These are phyloP conservation scores for Chelonia mydas DNA, from an alignment of 2,797 vertebrate genomes.

Conservation along the genomic window DNA sequence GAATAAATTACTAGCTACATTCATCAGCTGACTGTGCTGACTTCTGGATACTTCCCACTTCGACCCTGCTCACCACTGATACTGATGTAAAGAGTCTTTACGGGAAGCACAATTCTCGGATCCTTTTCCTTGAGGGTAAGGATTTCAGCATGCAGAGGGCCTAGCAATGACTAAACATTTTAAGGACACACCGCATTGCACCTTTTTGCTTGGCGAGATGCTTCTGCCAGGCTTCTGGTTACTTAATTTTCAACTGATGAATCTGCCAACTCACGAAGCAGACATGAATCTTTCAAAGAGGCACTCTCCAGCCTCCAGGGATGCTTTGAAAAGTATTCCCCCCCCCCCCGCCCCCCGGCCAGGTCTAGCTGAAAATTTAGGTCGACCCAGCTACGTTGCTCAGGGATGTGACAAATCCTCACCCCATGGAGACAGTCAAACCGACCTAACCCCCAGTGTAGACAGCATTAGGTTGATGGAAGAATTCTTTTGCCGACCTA, in stretches of 20 bases:
- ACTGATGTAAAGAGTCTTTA: background rate
- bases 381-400: background rate
- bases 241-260: slow-evolving; percentile 4
- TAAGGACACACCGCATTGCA: background rate
- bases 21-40: background rate
- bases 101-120: background rate
- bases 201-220: rapidly evolving
- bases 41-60: background rate
- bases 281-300: background rate
- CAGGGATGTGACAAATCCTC: background rate
- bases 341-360: background rate
- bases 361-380: background rate
- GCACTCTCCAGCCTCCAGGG: background rate
- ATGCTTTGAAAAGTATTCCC: slow-evolving; percentile 34
- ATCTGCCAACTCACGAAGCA: slow-evolving; percentile 42
- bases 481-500: background rate
- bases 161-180: background rate
- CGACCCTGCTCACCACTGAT: background rate
- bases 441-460: background rate
- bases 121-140: background rate
- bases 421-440: background rate
- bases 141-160: background rate
- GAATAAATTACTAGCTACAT: background rate
- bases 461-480: too few species aligned
- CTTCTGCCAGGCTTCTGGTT: background rate